Evolutionary conservation across 2,113 vertebrate genomes (phyloP).

Genomic region (Plectropomus leopardus): DNA sequence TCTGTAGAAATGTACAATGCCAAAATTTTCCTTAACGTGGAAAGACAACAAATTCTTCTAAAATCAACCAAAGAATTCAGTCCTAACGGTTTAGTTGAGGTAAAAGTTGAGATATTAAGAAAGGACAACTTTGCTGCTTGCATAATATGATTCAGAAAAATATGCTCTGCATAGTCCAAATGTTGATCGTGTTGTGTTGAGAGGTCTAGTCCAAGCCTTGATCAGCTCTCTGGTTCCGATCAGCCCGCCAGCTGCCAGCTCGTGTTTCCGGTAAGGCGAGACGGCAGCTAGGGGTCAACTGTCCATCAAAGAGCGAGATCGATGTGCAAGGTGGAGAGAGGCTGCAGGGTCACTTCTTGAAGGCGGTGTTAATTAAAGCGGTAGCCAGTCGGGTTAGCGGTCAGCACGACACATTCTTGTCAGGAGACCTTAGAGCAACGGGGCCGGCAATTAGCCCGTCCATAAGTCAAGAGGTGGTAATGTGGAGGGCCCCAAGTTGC

Average conservation of each 20-base stretch:
- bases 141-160: too few relatives aligned
- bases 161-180: too few relatives aligned
- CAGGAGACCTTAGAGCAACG: conserved; percentile 37
- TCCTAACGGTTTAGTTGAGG: too few relatives aligned
- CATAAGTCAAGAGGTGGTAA: conserved; percentile 38
- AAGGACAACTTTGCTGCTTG: too few relatives aligned
- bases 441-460: conserved; percentile 48
- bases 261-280: conserved; percentile 67
- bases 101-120: too few relatives aligned
- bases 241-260: conserved; percentile 42
- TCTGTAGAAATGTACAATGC: too few relatives aligned
- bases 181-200: conserved; percentile 8
- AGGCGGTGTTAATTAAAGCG: conserved; percentile 83
- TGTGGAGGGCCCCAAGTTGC: conserved; percentile 12
- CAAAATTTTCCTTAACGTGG: too few relatives aligned
- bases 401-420: conserved; percentile 46
- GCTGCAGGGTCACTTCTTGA: conserved; percentile 24
- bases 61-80: too few relatives aligned
- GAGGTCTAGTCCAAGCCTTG: conserved; percentile 17
- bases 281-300: conserved; percentile 66
- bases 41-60: too few relatives aligned
- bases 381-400: conserved; percentile 54
- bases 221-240: conserved; percentile 40
- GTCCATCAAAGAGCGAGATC: conserved; percentile 56
- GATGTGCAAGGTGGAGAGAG: conserved; percentile 1